phyloP scores from a whole-genome alignment of 2,888 invertebrate species.

The Drosophila stalkeri region DNA sequence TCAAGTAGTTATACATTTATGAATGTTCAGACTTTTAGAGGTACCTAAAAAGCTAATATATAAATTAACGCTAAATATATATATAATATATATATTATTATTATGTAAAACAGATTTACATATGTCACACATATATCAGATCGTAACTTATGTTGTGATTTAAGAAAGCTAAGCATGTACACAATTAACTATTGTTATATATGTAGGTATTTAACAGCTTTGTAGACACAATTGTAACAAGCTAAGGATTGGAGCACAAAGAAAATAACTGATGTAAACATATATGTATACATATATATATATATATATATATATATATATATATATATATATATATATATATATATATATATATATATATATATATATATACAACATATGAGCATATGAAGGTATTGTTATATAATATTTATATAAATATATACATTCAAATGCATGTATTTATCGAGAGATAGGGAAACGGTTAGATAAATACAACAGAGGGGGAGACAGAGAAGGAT shows the following conservation, averaged over 20 bases:
- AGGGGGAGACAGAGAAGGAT: constrained; percentile 23
- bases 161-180: constrained; percentile 27
- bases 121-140: background rate
- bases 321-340: background rate
- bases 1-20: background rate
- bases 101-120: background rate
- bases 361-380: constrained; percentile 12
- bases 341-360: background rate
- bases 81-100: too few species aligned
- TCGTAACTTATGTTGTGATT: constrained; percentile 10
- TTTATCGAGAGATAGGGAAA: constrained; percentile 16
- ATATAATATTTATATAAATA: constrained; percentile 8
- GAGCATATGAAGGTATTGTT: background rate
- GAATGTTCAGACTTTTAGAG: background rate
- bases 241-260: constrained; percentile 25
- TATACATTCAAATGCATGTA: constrained; percentile 17
- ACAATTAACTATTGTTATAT: constrained; percentile 23
- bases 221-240: constrained; percentile 32
- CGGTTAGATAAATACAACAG: constrained; percentile 27
- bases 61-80: too few species aligned
- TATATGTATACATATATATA: constrained; percentile 8
- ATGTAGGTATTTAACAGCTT: constrained; percentile 20
- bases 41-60: constrained; percentile 5
- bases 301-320: constrained; percentile 14
- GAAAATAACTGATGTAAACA: constrained; percentile 13